A percentile compares a stretch with the other conserved stretches of the same genome.
Evolutionary conservation across 1,140 invertebrate species (phyloP).

Genomic region (Rhizoglyphus robini): DNA sequence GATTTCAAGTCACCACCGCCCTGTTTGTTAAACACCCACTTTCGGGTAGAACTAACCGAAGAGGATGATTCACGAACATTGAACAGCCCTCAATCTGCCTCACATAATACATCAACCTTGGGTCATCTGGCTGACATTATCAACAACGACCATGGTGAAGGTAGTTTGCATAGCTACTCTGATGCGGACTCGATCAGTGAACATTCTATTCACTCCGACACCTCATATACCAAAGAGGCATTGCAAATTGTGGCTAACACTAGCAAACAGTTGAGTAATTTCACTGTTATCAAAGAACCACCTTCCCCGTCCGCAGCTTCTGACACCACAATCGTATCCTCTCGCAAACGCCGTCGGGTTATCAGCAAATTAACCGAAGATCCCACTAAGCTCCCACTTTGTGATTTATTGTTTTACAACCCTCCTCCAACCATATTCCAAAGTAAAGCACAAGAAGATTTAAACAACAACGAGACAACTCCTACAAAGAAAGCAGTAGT

Average conservation of each 20-base stretch:
- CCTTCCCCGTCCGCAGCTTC: background rate
- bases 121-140: too few relatives aligned
- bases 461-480: background rate
- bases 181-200: background rate
- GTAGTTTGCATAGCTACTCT: background rate
- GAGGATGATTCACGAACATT: background rate
- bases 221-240: background rate
- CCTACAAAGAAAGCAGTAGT: background rate
- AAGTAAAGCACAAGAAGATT: background rate
- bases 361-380: background rate
- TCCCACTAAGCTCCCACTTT: background rate
- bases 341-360: background rate
- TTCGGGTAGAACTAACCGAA: background rate
- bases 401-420: constrained; percentile 6
- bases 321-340: background rate
- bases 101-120: too few relatives aligned
- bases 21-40: too few relatives aligned
- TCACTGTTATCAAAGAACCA: background rate
- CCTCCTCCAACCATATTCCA: background rate
- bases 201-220: background rate
- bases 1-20: background rate
- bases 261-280: background rate
- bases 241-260: background rate
- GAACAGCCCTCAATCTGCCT: too few relatives aligned
- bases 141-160: background rate